Evolutionary conservation across 1,140 invertebrate genomes (phyloP).

Genomic region (Diploscapter pachys): DNA sequence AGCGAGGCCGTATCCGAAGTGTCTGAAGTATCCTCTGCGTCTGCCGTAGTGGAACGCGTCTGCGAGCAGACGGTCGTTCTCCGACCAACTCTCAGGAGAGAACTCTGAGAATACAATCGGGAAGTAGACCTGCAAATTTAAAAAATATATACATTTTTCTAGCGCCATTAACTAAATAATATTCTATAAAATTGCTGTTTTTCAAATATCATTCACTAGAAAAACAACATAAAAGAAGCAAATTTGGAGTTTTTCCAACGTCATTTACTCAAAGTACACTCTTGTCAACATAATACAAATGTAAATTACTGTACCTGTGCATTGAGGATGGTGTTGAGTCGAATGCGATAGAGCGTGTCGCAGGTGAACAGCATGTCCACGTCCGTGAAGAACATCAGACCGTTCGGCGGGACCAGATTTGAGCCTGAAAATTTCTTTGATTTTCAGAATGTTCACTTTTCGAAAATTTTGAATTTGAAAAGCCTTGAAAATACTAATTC

Average conservation of each 20-base stretch:
- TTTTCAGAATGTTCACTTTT: background rate
- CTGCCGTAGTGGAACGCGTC: conserved; percentile 45
- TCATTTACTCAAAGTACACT: no score
- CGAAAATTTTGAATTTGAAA: background rate
- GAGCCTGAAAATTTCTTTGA: background rate
- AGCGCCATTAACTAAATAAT: no score
- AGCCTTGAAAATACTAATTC: background rate
- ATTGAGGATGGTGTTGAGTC: conserved; percentile 56
- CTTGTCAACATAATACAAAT: conserved; percentile 19
- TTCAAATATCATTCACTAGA: no score
- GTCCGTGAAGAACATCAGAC: conserved; percentile 70
- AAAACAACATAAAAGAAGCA: no score
- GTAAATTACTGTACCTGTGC: conserved; percentile 39
- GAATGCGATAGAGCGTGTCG: conserved; percentile 60
- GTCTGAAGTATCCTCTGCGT: conserved; percentile 63
- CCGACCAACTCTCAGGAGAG: conserved; percentile 67
- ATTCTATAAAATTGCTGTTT: no score
- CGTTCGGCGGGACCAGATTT: conserved; percentile 62
- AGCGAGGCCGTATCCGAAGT: conserved; percentile 92
- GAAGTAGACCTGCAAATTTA: conserved; percentile 73
- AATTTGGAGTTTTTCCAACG: no score
- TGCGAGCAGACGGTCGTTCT: conserved; percentile 32
- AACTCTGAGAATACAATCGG: conserved; percentile 96
- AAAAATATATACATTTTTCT: no score
- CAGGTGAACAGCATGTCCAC: conserved; percentile 64